Evolutionary conservation across 2,888 invertebrate species (phyloP).

Genomic region (Drosophila nigricruria): DNA sequence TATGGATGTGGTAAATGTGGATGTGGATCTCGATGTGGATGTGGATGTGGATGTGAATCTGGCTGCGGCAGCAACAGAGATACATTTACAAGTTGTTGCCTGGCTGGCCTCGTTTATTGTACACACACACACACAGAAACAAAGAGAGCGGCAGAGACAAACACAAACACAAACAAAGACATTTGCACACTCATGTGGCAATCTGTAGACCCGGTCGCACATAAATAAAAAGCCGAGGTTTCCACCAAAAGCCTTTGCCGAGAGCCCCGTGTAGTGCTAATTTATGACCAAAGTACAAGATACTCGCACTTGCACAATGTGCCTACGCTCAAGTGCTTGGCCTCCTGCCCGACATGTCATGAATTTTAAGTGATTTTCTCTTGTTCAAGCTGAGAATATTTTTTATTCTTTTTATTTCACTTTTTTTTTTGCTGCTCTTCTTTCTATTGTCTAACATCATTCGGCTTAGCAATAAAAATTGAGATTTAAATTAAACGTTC

Average conservation of each 20-base stretch:
- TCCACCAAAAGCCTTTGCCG: slow-evolving; percentile 33
- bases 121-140: slow-evolving; percentile 26
- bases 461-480: background rate
- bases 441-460: slow-evolving; percentile 3
- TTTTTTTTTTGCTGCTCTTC: background rate
- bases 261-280: slow-evolving; percentile 59
- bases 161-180: slow-evolving; percentile 13
- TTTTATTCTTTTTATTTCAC: slow-evolving; percentile 17
- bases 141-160: background rate
- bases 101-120: slow-evolving; percentile 51
- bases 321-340: slow-evolving; percentile 59
- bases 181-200: slow-evolving; percentile 48
- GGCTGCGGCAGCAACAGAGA: slow-evolving; percentile 29
- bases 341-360: slow-evolving; percentile 51
- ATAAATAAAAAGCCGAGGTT: slow-evolving; percentile 61
- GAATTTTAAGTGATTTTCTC: slow-evolving; percentile 70
- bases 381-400: slow-evolving; percentile 22
- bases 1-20: slow-evolving; percentile 35
- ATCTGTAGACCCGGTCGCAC: slow-evolving; percentile 29
- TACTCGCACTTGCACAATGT: slow-evolving; percentile 23
- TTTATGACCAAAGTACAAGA: slow-evolving; percentile 64
- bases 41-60: slow-evolving; percentile 20
- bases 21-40: slow-evolving; percentile 22
- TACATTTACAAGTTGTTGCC: slow-evolving; percentile 67
- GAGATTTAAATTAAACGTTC: background rate